Evolutionary conservation across 2,797 vertebrate species (phyloP), one percentile per base, ranked within the genome.

Genomic region (Cuculus canorus): DNA sequence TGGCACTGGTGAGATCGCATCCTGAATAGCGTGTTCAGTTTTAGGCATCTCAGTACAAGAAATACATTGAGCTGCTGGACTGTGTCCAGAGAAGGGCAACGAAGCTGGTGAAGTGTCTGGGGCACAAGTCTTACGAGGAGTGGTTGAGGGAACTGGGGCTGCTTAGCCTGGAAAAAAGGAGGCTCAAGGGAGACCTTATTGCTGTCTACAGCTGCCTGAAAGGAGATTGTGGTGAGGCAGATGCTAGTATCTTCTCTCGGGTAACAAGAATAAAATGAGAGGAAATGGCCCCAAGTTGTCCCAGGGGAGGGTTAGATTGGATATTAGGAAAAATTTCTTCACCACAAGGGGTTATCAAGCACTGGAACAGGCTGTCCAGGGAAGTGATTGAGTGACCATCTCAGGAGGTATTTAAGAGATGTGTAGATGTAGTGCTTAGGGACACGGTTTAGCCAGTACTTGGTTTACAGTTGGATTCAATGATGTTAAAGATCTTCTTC

Each of bases 61-160:
- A 21, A 2, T 43, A 28, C 2, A 3, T 0, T 7, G 56, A 43
- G 5, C 8, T 0, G 50, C n/a, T 80, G 41, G 5, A 80, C 7
- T 0, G 0, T 33, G 24, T 39, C 32, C 50, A 47, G 5, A 33
- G 47, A 48, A 48, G 30, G 18, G 21, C 11, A 57, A 0, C 0
- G 0, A 16, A 45, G 22, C 28, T 70, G 32, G 9, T 24, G 19
- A 63, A 39, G 48, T 15, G 1, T 11, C 50, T 47, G 9, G 32
- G 54, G 30, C 3, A 11, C 27, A 56, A 35, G 18, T 25, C 2
- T 11, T 6, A 0, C 4, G 22, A 65, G 16, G 16, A 61, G 17
- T 1, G 2, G 13, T 35, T 73, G 5, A 48, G 32, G 5, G 14
- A 5, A 1, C 27, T 52, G 23, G 45, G 45, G 22, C 23, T 48